Evolutionary conservation across 2,113 vertebrate genomes (phyloP), one percentile per base, ranked within the genome.

Genomic region (Seriola aureovittata): DNA sequence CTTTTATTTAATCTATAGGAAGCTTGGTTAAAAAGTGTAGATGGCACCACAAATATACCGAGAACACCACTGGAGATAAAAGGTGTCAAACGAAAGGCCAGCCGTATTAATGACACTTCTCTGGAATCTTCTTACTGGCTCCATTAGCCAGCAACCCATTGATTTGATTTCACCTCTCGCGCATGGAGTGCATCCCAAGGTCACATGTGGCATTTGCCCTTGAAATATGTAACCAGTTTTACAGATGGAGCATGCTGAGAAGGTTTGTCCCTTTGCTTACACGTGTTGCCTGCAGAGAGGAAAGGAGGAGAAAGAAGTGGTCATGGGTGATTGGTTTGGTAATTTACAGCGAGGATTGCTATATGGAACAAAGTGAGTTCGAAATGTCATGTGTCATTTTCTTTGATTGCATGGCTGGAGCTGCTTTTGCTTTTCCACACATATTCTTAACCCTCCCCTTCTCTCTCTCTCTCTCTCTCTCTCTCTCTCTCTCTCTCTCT

Each of bases 341-440:
- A 82, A 90, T 91, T 92, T 85, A 82, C 77, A 76, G 81, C 8
- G 13, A 80, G 71, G 68, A 82, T 70, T 60, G 65, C 79, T 79
- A 38, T 63, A 62, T 73, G 81, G 82, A 86, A 85, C 78, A 88
- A 88, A 91, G 86, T 81, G 71, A 88, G 82, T 84, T 78, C 6
- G 58, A 91, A 92, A 92, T 91, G 86, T 89, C 89, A 90, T 87
- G 80, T 88, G 85, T 85, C 78, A 84, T 86, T 86, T 87, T 87
- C 75, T 79, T 68, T 85, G 67, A 91, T 86, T 85, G 91, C 79
- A 71, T 79, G 48, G 74, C 75, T 83, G n/a, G 42, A 80, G 70
- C 40, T 58, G 36, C 80, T 74, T 80, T 81, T 85, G 25, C 60
- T 78, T 75, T 87, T 71, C 48, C 71, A 64, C 67, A 68, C 64